phyloP scores from a whole-genome alignment of 2,797 vertebrate species.

The Liparis tanakae region DNA sequence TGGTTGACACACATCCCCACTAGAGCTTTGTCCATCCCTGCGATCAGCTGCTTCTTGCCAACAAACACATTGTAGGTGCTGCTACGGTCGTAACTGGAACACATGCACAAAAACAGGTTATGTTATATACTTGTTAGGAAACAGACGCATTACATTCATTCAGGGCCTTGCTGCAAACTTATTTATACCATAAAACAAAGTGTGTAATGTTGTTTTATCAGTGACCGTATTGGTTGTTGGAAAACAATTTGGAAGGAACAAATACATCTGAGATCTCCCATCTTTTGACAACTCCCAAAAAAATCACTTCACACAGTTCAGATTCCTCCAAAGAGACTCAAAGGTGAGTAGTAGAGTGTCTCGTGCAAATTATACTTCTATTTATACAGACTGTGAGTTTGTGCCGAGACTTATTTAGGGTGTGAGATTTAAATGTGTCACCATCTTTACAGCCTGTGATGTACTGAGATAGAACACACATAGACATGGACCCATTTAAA shows the following conservation, averaged over 20 bases:
- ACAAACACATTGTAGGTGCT: constrained; percentile 95
- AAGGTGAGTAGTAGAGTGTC: background rate
- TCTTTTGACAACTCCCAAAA: background rate
- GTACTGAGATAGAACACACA: background rate
- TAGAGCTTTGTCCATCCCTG: constrained; percentile 96
- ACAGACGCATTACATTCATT: background rate
- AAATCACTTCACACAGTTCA: background rate
- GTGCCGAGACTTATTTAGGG: background rate
- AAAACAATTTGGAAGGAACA: background rate
- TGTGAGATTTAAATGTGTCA: background rate
- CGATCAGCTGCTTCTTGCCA: constrained; percentile 93
- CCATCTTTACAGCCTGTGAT: background rate
- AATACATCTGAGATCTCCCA: background rate
- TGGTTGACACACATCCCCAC: constrained; percentile 97
- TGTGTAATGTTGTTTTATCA: background rate
- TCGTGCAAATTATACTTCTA: background rate
- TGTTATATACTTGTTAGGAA: background rate
- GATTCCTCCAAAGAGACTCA: background rate
- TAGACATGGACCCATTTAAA: background rate
- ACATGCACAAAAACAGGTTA: constrained; percentile 16
- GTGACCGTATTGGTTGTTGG: background rate
- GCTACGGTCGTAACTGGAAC: constrained; percentile 92
- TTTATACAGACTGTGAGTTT: background rate
- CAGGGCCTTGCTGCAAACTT: background rate
- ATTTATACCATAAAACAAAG: background rate